Base-by-base conservation (phyloP, 2,113 vertebrate species). In the Thamnaconus septentrionalis region DNA sequence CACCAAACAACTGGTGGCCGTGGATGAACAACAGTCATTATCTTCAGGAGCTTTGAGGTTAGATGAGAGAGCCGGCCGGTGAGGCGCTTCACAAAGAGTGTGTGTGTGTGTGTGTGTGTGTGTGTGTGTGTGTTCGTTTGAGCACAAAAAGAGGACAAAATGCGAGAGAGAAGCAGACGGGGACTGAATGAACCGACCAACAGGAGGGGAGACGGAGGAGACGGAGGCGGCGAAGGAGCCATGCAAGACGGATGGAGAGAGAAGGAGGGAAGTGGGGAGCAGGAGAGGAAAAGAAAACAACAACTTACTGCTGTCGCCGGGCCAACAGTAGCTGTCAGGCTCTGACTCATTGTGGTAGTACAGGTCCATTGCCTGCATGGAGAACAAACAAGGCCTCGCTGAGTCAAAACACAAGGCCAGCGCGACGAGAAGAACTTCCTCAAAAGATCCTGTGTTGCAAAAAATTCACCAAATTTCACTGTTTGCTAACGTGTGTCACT, bases 291-390 rank as follows among this genome's bases (percentile, higher is more conserved):
- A 40, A 4, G 39, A 75, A 73, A 73, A 80, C 50, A 85, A 75
- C 44, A 71, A 88, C 90, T 91, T 86, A 93, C 91, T 79, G 82
- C 80, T 85, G 75, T 91, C 90, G 8, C 82, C 79, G 18, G 82
- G 79, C 76, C 90, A 92, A 83, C 91, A 85, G 82, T 91, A 92
- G 66, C 44, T 84, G 82, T 93, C 91, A 55, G 80, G 80, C 48
- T 91, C 90, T 58, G 89, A 85, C 63, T 91, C 87, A 70, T 82
- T 90, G 71, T 91, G 90, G 80, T 92, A 91, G 83, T 90, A 92
- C 52, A 92, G 78, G 82, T 93, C 91, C 91, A 92, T 91, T 2
- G 91, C 92, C 92, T 93, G 41, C 54, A 56, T 6, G 64, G 8
- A 63, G 79, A 10, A 69, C 51, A 76, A 78, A 80, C 51, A 63